phyloP scores from a whole-genome alignment of 2,888 invertebrate species.

The Athalia cordata region DNA sequence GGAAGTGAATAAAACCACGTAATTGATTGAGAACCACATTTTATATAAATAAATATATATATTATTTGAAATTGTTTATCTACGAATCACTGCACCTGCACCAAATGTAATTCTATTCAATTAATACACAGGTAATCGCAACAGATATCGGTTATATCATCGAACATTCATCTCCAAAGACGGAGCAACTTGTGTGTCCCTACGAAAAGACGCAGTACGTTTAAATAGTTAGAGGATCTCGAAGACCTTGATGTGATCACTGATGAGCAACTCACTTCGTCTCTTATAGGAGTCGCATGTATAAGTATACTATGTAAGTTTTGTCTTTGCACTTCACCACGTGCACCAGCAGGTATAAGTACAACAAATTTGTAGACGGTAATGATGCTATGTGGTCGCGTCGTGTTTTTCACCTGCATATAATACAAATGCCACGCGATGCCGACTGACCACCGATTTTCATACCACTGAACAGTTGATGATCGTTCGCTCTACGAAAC shows the following conservation, averaged over 20 bases:
- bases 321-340: too few relatives aligned
- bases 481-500: too few relatives aligned
- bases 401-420: too few relatives aligned
- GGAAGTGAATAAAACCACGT: neutral
- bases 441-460: too few relatives aligned
- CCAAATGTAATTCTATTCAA: too few relatives aligned
- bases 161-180: conserved; percentile 52
- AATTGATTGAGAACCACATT: conserved; percentile 20
- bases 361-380: too few relatives aligned
- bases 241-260: conserved; percentile 55
- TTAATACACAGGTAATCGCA: neutral
- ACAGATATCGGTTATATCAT: neutral
- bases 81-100: too few relatives aligned
- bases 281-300: neutral
- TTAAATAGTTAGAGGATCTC: conserved; percentile 59
- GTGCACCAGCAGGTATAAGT: too few relatives aligned
- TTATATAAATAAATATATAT: neutral
- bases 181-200: conserved; percentile 44
- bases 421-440: too few relatives aligned
- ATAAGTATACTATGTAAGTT: too few relatives aligned
- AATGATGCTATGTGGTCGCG: too few relatives aligned
- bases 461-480: too few relatives aligned
- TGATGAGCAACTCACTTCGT: conserved; percentile 51
- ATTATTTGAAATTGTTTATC: neutral
- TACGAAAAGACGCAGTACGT: conserved; percentile 47